Evolutionary conservation across 2,888 invertebrate genomes (phyloP).

Genomic region (Mactromeris polynyma): DNA sequence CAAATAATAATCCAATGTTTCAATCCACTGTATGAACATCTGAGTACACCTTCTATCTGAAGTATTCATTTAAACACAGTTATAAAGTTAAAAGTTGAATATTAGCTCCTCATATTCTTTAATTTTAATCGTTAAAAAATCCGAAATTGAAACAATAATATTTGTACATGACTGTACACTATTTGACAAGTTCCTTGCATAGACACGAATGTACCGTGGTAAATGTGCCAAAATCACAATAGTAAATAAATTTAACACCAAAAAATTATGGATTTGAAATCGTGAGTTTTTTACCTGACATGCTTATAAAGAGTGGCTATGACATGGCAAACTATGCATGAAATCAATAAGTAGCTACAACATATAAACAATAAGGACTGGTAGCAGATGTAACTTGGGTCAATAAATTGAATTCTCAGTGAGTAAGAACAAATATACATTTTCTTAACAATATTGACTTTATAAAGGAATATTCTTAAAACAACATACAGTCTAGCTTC

Average conservation of each 20-base stretch:
- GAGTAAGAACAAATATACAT: neutral
- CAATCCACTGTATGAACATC: too few relatives aligned
- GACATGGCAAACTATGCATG: constrained; percentile 2
- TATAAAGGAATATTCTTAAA: neutral
- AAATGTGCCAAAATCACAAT: too few relatives aligned
- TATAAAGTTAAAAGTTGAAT: too few relatives aligned
- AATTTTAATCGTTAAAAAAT: too few relatives aligned
- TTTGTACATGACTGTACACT: too few relatives aligned
- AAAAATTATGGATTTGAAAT: neutral
- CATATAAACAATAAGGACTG: neutral
- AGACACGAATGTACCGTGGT: too few relatives aligned
- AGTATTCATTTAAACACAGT: too few relatives aligned
- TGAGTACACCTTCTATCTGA: too few relatives aligned
- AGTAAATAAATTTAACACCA: neutral
- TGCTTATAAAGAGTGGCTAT: neutral
- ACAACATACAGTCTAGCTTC: neutral
- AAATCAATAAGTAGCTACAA: neutral
- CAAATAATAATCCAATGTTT: too few relatives aligned
- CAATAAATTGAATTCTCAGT: neutral
- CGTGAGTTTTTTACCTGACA: constrained; percentile 3
- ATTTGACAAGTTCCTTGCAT: too few relatives aligned
- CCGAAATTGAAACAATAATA: too few relatives aligned
- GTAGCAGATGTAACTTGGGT: neutral
- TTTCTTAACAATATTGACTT: neutral
- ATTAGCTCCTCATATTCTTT: too few relatives aligned